A percentile compares a stretch with the other conserved stretches of the same genome.
phyloP scores from a whole-genome alignment of 2,888 invertebrate species.

The Eupelmus urozonus region DNA sequence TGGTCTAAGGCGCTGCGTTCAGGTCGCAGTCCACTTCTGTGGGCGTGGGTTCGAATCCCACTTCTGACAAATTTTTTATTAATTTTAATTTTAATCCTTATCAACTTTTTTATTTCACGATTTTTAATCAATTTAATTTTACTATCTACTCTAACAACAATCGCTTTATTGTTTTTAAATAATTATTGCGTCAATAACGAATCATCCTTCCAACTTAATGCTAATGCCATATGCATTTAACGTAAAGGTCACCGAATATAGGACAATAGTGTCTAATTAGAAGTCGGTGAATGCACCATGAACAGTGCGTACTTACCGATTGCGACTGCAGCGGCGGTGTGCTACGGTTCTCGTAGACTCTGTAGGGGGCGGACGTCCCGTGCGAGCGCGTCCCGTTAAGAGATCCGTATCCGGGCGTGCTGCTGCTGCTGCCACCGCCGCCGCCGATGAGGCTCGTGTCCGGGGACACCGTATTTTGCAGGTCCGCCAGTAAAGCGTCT shows the following conservation, averaged over 20 bases:
- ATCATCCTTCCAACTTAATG: too few species aligned
- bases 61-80: too few species aligned
- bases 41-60: slow-evolving; percentile 91
- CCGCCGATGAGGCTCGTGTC: slow-evolving; percentile 69
- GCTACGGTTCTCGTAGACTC: slow-evolving; percentile 66
- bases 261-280: too few species aligned
- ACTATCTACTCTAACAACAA: too few species aligned
- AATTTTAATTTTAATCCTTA: too few species aligned
- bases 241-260: too few species aligned
- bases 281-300: too few species aligned
- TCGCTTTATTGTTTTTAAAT: too few species aligned
- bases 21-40: slow-evolving; percentile 89
- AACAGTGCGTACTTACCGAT: slow-evolving; percentile 80
- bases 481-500: slow-evolving; percentile 97
- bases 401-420: slow-evolving; percentile 87
- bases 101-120: too few species aligned
- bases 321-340: slow-evolving; percentile 78
- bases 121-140: too few species aligned
- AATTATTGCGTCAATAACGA: too few species aligned
- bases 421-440: slow-evolving; percentile 77
- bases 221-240: too few species aligned
- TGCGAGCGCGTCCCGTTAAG: slow-evolving; percentile 83
- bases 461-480: slow-evolving; percentile 94
- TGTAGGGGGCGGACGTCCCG: slow-evolving; percentile 61
- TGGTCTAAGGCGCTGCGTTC: slow-evolving; percentile 92